These are phyloP conservation scores for Matsumyia berberina DNA, from an alignment of 2,888 invertebrate genomes.

Conservation along the genomic window DNA sequence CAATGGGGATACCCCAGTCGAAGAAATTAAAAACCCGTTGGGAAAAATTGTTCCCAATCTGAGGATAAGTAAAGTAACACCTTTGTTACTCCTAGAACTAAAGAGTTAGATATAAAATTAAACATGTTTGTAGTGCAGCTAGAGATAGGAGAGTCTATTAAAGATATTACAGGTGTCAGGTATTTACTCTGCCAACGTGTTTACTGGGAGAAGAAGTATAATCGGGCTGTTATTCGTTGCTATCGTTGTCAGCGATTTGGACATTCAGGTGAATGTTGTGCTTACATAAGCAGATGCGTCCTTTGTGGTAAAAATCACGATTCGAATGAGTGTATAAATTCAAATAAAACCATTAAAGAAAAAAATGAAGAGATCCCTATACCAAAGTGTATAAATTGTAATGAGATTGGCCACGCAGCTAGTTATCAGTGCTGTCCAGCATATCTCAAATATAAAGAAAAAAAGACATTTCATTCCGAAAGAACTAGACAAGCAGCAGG, in stretches of 20 bases:
- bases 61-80: too few relatives aligned
- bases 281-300: constrained; percentile 1
- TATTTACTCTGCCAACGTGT: not conserved
- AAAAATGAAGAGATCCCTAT: not conserved
- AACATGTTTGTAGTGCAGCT: not conserved
- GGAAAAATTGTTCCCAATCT: too few relatives aligned
- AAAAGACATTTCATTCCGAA: not conserved
- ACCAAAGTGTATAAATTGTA: constrained; percentile 20
- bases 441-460: constrained; percentile 2
- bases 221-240: constrained; percentile 10
- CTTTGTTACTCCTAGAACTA: too few relatives aligned
- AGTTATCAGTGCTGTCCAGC: constrained; percentile 10
- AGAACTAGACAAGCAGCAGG: not conserved
- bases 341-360: constrained; percentile 3
- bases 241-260: constrained; percentile 10
- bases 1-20: too few relatives aligned
- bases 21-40: too few relatives aligned
- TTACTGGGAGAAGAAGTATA: constrained; percentile 25
- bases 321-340: not conserved
- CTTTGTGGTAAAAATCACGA: not conserved
- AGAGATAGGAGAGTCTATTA: not conserved
- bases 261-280: constrained; percentile 10
- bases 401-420: constrained; percentile 5
- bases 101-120: too few relatives aligned
- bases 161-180: not conserved